Conservation (phyloP, 2,113 vertebrate genomes). For the Mustela nigripes region DNA sequence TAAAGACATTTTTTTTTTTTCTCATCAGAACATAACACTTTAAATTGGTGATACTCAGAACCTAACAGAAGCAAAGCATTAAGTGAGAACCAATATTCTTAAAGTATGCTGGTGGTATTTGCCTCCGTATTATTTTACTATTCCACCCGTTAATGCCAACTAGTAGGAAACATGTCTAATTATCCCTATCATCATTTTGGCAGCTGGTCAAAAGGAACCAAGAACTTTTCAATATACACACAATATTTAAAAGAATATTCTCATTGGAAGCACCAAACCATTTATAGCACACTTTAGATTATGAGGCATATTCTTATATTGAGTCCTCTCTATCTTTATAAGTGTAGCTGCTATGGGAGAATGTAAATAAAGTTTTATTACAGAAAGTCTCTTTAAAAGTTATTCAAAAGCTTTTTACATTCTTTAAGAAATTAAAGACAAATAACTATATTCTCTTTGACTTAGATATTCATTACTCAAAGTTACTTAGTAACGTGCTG, state of each 20-base stretch:
- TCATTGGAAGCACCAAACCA: constrained; percentile 24
- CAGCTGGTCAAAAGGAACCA: constrained; percentile 67
- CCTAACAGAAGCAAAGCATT: constrained; percentile 44
- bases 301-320: constrained; percentile 43
- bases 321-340: background rate
- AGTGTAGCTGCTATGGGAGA: background rate
- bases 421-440: constrained; percentile 58
- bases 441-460: constrained; percentile 47
- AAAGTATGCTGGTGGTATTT: constrained; percentile 23
- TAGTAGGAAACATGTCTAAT: constrained; percentile 59
- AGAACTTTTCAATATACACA: constrained; percentile 62
- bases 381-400: constrained; percentile 37
- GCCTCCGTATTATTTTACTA: constrained; percentile 22
- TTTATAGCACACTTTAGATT: constrained; percentile 47
- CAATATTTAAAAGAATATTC: constrained; percentile 67
- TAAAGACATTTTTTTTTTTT: constrained; percentile 16
- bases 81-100: constrained; percentile 11
- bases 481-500: background rate
- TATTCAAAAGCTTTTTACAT: constrained; percentile 55
- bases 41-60: constrained; percentile 10
- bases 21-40: background rate
- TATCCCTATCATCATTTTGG: constrained; percentile 71
- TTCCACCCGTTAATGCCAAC: constrained; percentile 33
- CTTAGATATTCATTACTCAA: constrained; percentile 48
- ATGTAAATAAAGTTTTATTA: constrained; percentile 48